These are phyloP conservation scores for Euclidia mi DNA, from an alignment of 2,888 invertebrate species.

Conservation along the genomic window DNA sequence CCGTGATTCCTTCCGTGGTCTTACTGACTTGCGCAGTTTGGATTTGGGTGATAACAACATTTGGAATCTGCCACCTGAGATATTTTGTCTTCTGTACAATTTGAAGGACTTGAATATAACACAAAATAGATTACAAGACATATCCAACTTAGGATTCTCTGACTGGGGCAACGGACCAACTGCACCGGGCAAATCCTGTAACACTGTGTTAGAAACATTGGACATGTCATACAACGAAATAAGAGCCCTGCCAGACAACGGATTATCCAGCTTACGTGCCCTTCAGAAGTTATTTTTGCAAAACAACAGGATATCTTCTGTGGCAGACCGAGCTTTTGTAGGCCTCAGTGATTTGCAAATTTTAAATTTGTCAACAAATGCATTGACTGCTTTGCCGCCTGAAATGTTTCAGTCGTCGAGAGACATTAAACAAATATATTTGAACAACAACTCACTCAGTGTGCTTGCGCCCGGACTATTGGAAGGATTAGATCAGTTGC, in stretches of 20 bases:
- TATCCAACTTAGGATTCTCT: constrained; percentile 93
- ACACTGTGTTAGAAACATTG: constrained; percentile 92
- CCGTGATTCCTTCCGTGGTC: constrained; percentile 92
- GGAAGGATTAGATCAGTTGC: constrained; percentile 93
- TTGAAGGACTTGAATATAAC: constrained; percentile 93
- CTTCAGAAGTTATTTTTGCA: constrained; percentile 93
- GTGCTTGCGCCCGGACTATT: constrained; percentile 94
- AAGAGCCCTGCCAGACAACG: constrained; percentile 92
- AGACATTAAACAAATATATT: constrained; percentile 92
- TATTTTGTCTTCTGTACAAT: constrained; percentile 93
- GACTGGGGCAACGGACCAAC: constrained; percentile 93
- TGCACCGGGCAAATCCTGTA: constrained; percentile 92
- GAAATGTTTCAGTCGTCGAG: constrained; percentile 94
- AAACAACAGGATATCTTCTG: constrained; percentile 93
- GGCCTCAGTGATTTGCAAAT: constrained; percentile 92
- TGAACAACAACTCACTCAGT: constrained; percentile 94
- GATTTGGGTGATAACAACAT: constrained; percentile 94
- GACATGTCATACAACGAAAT: constrained; percentile 94
- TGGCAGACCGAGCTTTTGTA: constrained; percentile 93
- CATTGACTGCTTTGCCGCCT: constrained; percentile 93
- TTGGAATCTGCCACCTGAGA: constrained; percentile 93
- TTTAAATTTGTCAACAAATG: constrained; percentile 95
- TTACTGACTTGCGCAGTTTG: constrained; percentile 91
- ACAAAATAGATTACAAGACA: constrained; percentile 94
- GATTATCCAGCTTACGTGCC: constrained; percentile 92